Conservation (phyloP, 2,113 vertebrate species). For the Hemiscyllium ocellatum region DNA sequence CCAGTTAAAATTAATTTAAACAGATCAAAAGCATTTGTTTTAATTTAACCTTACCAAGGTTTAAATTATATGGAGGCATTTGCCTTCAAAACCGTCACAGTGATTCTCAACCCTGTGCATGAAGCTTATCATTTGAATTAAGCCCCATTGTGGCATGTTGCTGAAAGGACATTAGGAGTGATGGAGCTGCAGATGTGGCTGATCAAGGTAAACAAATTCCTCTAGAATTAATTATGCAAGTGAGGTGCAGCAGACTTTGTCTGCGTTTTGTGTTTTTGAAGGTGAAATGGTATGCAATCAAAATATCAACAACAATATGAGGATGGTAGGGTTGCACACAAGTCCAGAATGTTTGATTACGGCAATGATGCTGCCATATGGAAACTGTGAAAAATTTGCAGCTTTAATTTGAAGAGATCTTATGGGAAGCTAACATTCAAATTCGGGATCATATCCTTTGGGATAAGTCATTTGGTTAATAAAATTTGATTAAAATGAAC, state of each 20-base stretch:
- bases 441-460: not conserved
- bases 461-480: not conserved
- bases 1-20: not conserved
- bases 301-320: not conserved
- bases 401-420: not conserved
- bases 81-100: not conserved
- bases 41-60: not conserved
- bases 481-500: not conserved
- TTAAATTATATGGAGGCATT: not conserved
- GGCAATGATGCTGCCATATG: not conserved
- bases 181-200: not conserved
- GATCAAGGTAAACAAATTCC: not conserved
- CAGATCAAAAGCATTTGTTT: conserved; percentile 13
- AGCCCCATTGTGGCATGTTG: not conserved
- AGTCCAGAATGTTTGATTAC: not conserved
- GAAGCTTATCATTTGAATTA: not conserved
- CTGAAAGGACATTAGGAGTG: not conserved
- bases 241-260: not conserved
- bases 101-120: not conserved
- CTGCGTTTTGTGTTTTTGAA: not conserved
- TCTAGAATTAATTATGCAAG: not conserved
- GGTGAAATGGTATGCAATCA: not conserved
- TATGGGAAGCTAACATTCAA: not conserved
- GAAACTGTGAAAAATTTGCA: not conserved
- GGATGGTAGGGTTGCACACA: not conserved